Base-by-base conservation (phyloP, 2,888 invertebrate genomes). In the Drosophila greeni region DNA sequence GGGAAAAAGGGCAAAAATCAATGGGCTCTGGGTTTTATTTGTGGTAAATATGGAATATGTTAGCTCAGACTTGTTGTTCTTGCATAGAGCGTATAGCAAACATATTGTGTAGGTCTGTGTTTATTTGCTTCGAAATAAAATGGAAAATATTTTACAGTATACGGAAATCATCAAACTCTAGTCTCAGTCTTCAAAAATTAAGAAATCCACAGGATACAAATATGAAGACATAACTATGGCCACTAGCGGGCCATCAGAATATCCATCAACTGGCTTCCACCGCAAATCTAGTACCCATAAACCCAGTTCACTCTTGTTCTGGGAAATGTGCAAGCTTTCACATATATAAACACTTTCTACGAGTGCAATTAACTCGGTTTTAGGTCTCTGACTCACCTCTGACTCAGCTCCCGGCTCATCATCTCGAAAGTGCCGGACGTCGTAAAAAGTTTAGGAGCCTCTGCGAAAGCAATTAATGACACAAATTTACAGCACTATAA, bases 401-500 rank as follows among this genome's bases (percentile, higher is more conserved):
- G 62, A 43, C 36, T 62, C 42, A 62, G 23, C 34, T 49, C 8
- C 14, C 12, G 20, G 7, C 20, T 61, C 48, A 33, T 33, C 48
- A 62, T 18, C 37, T 14, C 12, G 14, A 58, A 26, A 37, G 37
- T 55, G 37, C 14, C 56, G 29, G 20, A 14, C 14, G 34, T 62
- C 61, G 49, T 61, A 51, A 62, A 58, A 36, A 36, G 5, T 53
- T 65, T 45, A 49, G 37, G 11, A 49, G 11, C 68, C 36, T 20
- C 24, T 36, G 20, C 39, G 11, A 59, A 40, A 65, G 60, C 57
- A 73, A 61, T 82, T 71, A 75, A 73, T 69, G 58, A n/a, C 14
- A 12, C n/a, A 52, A 57, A 45, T 73, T 75, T 64, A 78, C 43
- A 53, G 39, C 70, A 51, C 65, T 54, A 58, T 79, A 76, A 82